Evolutionary conservation across 2,888 invertebrate genomes (phyloP), one percentile per base, ranked within the genome.

Genomic region (Actias luna): DNA sequence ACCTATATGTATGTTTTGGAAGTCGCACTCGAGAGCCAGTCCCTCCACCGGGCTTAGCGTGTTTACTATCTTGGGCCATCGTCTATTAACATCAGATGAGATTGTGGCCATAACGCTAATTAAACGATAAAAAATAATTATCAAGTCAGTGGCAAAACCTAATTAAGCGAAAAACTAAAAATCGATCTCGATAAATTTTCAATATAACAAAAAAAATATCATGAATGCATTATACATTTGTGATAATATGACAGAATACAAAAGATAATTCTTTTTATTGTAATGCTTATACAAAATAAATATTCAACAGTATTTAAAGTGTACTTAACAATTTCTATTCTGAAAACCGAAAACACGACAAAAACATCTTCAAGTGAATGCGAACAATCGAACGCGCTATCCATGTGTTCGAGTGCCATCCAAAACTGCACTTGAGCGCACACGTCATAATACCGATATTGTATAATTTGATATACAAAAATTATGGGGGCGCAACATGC

Each of bases 391-490:
- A 84, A 84, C 79, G 82, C 73, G 65, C 74, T 71, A 76, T 84
- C 77, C 92, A 92, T 92, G 92, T 92, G 92, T 88, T 89, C 83
- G 76, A 92, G 92, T 75, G 78, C 78, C 74, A 76, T 79, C 69
- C 69, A 69, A 69, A 79, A 78, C 84, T 83, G 71, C 73, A 80
- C 82, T 72, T 74, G 71, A 80, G 73, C 79, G 82, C 84, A 82
- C 80, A 81, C 87, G 84, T 85, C 87, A 86, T 85, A 85, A 83
- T 85, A 84, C 75, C 75, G 68, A 75, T 79, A 83, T 79, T 82
- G 80, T 76, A 75, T 81, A 84, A 89, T 88, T 65, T 89, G 85
- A 83, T 80, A 83, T 82, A 82, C 75, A 72, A 78, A 78, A 84
- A 83, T 84, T 80, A 88, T 90, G 83, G 87, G 91, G 89, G 88